Conservation (phyloP, 2,113 vertebrate species). For the Calypte anna region DNA sequence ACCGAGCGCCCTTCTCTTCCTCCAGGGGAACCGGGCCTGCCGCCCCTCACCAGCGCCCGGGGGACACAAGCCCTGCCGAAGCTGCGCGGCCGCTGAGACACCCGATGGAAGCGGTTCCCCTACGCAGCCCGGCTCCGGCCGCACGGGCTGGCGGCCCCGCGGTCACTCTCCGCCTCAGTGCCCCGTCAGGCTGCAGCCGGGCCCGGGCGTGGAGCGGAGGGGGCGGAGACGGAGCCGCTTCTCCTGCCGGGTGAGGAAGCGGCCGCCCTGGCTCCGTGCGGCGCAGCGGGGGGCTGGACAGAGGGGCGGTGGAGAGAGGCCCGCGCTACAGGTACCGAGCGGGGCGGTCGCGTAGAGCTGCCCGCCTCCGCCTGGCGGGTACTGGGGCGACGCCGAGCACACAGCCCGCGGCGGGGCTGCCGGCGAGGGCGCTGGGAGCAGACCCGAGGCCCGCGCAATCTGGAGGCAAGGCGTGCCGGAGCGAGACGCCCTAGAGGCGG, state of each 20-base stretch:
- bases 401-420: not conserved
- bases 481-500: too few species aligned
- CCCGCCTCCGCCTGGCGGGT: not conserved
- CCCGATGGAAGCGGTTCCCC: not conserved
- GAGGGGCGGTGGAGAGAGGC: not conserved
- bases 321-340: not conserved
- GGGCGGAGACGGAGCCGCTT: not conserved
- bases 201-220: not conserved
- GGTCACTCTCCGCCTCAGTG: not conserved
- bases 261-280: not conserved
- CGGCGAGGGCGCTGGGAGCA: not conserved
- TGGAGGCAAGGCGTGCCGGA: not conserved
- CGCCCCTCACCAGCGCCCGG: too few species aligned
- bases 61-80: accelerated
- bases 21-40: not conserved
- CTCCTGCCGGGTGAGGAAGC: not conserved
- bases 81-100: not conserved
- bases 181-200: not conserved
- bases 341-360: not conserved
- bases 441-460: not conserved
- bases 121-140: accelerated
- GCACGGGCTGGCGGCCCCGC: not conserved
- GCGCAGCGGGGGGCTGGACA: not conserved
- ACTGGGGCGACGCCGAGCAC: too few species aligned
- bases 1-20: not conserved